Base-by-base conservation (phyloP, 2,113 vertebrate species). In the Tautogolabrus adspersus region DNA sequence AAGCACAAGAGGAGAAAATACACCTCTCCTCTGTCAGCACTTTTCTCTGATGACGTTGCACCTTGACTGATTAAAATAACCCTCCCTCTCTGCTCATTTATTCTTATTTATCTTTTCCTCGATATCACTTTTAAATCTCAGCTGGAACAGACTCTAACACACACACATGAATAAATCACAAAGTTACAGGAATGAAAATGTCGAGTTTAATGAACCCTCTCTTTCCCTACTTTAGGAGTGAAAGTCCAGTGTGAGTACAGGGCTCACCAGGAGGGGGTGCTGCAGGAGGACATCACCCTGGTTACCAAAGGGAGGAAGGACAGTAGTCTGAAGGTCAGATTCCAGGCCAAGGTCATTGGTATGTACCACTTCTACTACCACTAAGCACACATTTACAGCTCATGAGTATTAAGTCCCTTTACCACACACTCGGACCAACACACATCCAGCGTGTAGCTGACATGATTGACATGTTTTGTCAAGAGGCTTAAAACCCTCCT, bases 301-400 rank as follows among this genome's bases (percentile, higher is more conserved):
- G 81, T 93, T 21, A 95, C 94, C 1, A 92, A 93, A 77, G 89
- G 93, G 21, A 85, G 90, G 0, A 74, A 90, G 2, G 87, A 90
- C 1, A 65, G 81, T 76, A 91, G 79, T 1, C 40, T 96, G 78
- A 94, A 86, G 12, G 94, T 98, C 61, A 88, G 87, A 19, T 89
- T 98, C 10, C 96, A 98, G 58, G 96, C 96, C 0, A 93, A 94
- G 7, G 95, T 97, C 77, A 96, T 98, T 93, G 96, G 95, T 94
- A 78, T 72, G 89, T 52, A n/a, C 49, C 12, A 1, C 44, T 46
- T 12, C 44, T 46, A 15, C 10, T 85, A 15, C 37, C 1, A 10
- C 0, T 10, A 42, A 5, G 34, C 56, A 30, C 61, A 54, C 34
- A 21, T 18, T 15, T 55, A 64, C 47, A 37, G 40, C 40, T 42